These are phyloP conservation scores for Bubo blakistoni DNA, from an alignment of 2,113 vertebrate genomes.

Conservation along the genomic window DNA sequence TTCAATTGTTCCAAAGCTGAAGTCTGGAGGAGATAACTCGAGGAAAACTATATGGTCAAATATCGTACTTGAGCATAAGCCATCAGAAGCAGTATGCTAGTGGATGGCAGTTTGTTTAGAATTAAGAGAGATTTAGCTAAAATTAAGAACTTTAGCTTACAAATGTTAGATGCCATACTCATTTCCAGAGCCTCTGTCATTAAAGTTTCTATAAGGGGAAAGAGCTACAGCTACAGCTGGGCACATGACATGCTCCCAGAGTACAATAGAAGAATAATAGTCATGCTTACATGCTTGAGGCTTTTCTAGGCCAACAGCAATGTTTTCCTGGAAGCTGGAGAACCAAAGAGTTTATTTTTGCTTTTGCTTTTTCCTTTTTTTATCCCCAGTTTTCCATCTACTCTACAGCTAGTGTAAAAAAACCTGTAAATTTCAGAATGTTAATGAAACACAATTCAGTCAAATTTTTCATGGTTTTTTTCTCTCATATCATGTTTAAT, in stretches of 20 bases:
- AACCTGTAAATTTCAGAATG: background rate
- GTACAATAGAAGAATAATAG: background rate
- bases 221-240: background rate
- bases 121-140: background rate
- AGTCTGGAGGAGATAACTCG: background rate
- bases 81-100: background rate
- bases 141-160: background rate
- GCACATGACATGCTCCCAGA: background rate
- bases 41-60: background rate
- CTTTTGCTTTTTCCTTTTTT: background rate
- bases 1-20: background rate
- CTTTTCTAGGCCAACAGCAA: background rate
- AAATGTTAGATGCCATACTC: background rate
- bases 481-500: background rate
- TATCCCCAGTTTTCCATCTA: background rate
- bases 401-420: background rate
- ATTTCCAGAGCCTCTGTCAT: background rate
- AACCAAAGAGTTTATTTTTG: background rate
- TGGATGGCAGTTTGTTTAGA: background rate
- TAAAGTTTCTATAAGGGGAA: background rate
- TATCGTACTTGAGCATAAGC: background rate
- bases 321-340: background rate
- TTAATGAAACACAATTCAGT: background rate
- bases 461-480: background rate
- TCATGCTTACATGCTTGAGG: fast-evolving